These are phyloP conservation scores for Saxicola maurus DNA, from an alignment of 2,797 vertebrate species.

Conservation along the genomic window DNA sequence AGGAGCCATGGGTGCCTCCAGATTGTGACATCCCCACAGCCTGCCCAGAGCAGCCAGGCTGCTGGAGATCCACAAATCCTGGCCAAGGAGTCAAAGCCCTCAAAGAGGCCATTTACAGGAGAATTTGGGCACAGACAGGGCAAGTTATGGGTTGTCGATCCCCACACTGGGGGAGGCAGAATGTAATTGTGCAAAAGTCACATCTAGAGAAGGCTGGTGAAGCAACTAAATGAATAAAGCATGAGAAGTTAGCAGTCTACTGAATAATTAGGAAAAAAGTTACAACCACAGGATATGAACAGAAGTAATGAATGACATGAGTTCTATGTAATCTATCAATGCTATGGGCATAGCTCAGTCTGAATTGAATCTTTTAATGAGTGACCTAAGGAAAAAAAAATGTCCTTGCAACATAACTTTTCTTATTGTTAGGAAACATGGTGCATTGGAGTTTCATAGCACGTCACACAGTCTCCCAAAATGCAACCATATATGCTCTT, in stretches of 20 bases:
- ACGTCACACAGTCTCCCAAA: neutral
- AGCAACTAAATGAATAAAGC: neutral
- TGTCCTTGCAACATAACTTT: accelerated
- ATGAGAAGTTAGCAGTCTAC: neutral
- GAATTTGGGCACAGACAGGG: neutral
- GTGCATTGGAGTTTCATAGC: neutral
- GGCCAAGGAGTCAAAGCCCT: neutral
- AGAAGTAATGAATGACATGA: neutral
- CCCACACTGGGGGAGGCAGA: neutral
- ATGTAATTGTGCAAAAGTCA: neutral
- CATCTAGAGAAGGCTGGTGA: neutral
- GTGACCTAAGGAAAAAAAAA: neutral
- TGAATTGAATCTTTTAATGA: neutral
- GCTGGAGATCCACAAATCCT: neutral
- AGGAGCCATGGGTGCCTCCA: neutral
- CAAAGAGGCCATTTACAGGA: neutral
- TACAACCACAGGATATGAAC: neutral
- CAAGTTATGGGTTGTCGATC: accelerated
- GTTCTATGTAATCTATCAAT: neutral
- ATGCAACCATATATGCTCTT: neutral
- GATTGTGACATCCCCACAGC: neutral
- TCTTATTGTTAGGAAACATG: neutral
- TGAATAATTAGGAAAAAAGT: neutral
- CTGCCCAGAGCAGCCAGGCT: neutral
- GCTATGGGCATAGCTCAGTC: neutral